Evolutionary conservation across 2,113 vertebrate species (phyloP), one percentile per base, ranked within the genome.

Genomic region (Nerophis ophidion): DNA sequence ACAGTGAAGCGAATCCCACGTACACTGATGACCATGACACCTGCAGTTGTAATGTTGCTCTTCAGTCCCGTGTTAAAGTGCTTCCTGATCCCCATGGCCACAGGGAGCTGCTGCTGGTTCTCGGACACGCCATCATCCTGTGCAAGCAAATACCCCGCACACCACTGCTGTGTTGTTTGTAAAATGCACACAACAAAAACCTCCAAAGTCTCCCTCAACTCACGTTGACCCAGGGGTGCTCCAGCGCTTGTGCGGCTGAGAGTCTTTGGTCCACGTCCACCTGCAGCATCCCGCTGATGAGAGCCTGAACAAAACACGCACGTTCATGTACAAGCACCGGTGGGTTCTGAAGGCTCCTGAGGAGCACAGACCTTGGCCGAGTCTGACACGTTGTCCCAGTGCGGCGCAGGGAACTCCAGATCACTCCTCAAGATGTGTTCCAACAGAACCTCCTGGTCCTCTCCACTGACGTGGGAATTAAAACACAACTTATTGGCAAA

Each of bases 1-100:
- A 51, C 49, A 51, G 26, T 8, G 15, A 11, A 51, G 26, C n/a
- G 26, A 17, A 51, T 51, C 16, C 10, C 16, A 49, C 95, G 95
- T 93, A 98, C 97, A 89, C 94, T 92, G 88, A 99, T 94, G 81
- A 99, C 92, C 68, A 94, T 95, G 66, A 98, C 95, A 87, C 95
- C 97, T 8, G 97, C 96, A 12, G 94, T 76, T 3, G 92, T 95
- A 90, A 86, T 94, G 82, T 88, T 92, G 33, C 88, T 88, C 70
- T 95, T 96, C 51, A 94, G 92, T 59, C 92, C 90, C 1, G 91
- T 92, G 86, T 97, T 95, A 87, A 99, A 99, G 82, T 98, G 92
- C 75, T 98, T 98, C 91, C 93, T 96, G 78, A 99, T 95, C 87
- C 96, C 97, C 47, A 94, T 94, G 60, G 95, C 94, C 75, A 99